Conservation (phyloP, 2,888 invertebrate genomes). For the Brachycybe producta region DNA sequence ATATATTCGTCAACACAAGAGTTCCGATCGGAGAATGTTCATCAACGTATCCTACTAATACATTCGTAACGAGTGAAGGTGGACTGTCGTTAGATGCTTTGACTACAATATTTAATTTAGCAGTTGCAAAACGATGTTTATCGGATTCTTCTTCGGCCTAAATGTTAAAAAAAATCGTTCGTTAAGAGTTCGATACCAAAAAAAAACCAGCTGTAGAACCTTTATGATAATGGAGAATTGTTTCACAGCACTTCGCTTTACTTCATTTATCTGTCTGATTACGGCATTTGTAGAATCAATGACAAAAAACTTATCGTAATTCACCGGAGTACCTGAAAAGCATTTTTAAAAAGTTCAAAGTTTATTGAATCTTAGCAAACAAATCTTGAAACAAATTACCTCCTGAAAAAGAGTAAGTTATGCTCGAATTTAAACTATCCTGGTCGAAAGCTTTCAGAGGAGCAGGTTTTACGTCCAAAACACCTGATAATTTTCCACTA, state of each 20-base stretch:
- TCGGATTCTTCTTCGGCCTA: slow-evolving; percentile 57
- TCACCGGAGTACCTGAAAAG: slow-evolving; percentile 48
- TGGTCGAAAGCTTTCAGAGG: slow-evolving; percentile 81
- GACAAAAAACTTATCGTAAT: slow-evolving; percentile 65
- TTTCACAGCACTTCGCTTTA: slow-evolving; percentile 56
- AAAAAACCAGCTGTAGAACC: slow-evolving; percentile 35
- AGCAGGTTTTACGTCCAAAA: slow-evolving; percentile 68
- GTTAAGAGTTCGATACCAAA: neutral
- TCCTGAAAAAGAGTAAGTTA: slow-evolving; percentile 65
- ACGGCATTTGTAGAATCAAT: slow-evolving; percentile 68
- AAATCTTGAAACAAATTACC: slow-evolving; percentile 31
- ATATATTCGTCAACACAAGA: slow-evolving; percentile 49
- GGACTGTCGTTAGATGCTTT: slow-evolving; percentile 73
- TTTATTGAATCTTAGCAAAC: neutral
- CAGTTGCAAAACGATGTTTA: slow-evolving; percentile 63
- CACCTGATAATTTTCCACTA: slow-evolving; percentile 45
- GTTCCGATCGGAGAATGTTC: slow-evolving; percentile 79
- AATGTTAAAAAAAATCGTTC: slow-evolving; percentile 4
- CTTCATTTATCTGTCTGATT: slow-evolving; percentile 63
- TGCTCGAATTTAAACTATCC: slow-evolving; percentile 72
- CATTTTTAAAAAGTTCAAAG: neutral
- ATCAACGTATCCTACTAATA: slow-evolving; percentile 46
- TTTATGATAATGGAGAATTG: slow-evolving; percentile 71
- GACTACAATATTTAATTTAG: slow-evolving; percentile 65
- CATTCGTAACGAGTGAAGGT: slow-evolving; percentile 18